Evolutionary conservation across 2,888 invertebrate species (phyloP).

Genomic region (Eumerus sabulonum): DNA sequence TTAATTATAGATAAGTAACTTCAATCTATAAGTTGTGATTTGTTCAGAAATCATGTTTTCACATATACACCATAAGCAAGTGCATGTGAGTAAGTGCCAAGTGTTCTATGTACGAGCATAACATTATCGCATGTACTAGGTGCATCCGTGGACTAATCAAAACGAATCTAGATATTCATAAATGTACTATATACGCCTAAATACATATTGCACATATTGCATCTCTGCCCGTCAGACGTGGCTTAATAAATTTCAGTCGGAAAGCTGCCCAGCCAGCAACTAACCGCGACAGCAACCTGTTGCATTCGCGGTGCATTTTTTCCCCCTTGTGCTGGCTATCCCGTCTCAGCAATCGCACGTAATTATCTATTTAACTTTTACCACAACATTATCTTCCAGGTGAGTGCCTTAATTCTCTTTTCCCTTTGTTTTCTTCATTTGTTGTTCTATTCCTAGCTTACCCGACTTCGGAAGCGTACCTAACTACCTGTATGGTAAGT

Average conservation of each 20-base stretch:
- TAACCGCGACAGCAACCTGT: slow-evolving; percentile 24
- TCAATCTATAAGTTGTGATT: too few species aligned
- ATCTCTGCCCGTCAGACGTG: too few species aligned
- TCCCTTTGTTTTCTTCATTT: slow-evolving; percentile 46
- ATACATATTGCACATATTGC: slow-evolving; percentile 6
- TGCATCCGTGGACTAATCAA: too few species aligned
- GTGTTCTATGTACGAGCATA: too few species aligned
- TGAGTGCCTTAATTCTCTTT: slow-evolving; percentile 66
- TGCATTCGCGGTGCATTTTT: slow-evolving; percentile 29
- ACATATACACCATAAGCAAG: too few species aligned
- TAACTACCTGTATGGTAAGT: too few species aligned
- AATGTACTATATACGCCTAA: neutral
- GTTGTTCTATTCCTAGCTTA: neutral
- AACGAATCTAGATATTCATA: too few species aligned
- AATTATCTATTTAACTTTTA: slow-evolving; percentile 67
- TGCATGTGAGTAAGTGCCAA: too few species aligned
- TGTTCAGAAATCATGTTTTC: too few species aligned
- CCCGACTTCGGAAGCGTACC: neutral
- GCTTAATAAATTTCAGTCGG: slow-evolving; percentile 8
- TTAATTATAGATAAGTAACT: too few species aligned
- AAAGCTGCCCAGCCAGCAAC: slow-evolving; percentile 18
- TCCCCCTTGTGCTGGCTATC: slow-evolving; percentile 38
- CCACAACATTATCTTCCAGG: slow-evolving; percentile 64
- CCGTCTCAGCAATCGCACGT: slow-evolving; percentile 53
- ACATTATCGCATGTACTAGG: too few species aligned